Conservation (phyloP, 2,797 vertebrate species). For the Bradypodion ventrale region DNA sequence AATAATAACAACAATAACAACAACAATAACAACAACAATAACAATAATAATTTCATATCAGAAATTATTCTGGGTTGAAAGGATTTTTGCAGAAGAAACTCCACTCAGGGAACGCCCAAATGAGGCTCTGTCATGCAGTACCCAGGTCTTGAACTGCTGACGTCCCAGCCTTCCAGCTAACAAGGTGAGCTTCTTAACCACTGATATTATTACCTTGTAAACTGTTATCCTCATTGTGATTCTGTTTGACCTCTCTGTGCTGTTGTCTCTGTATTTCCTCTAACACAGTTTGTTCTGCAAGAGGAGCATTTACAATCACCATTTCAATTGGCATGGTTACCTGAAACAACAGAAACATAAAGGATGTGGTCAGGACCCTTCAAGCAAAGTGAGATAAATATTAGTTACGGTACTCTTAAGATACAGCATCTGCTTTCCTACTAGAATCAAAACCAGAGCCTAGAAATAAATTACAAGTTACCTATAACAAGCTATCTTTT, state of each 20-base stretch:
- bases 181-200: too few relatives aligned
- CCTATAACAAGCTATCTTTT: too few relatives aligned
- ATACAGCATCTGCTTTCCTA: neutral
- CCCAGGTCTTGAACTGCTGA: too few relatives aligned
- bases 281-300: slow-evolving; percentile 7
- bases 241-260: neutral
- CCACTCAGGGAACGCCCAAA: too few relatives aligned
- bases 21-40: too few relatives aligned
- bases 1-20: too few relatives aligned
- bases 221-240: neutral
- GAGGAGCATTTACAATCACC: slow-evolving; percentile 33
- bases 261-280: slow-evolving; percentile 14
- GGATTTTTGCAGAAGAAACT: too few relatives aligned
- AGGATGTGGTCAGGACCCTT: neutral
- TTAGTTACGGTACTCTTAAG: neutral
- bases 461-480: too few relatives aligned
- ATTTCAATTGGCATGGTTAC: slow-evolving; percentile 31
- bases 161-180: too few relatives aligned
- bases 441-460: neutral
- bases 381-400: neutral
- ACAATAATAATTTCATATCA: too few relatives aligned
- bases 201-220: neutral
- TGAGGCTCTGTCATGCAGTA: too few relatives aligned
- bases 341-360: slow-evolving; percentile 1
- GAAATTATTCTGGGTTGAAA: too few relatives aligned